phyloP scores from a whole-genome alignment of 2,888 invertebrate species.

The Pyrrhosoma nymphula region DNA sequence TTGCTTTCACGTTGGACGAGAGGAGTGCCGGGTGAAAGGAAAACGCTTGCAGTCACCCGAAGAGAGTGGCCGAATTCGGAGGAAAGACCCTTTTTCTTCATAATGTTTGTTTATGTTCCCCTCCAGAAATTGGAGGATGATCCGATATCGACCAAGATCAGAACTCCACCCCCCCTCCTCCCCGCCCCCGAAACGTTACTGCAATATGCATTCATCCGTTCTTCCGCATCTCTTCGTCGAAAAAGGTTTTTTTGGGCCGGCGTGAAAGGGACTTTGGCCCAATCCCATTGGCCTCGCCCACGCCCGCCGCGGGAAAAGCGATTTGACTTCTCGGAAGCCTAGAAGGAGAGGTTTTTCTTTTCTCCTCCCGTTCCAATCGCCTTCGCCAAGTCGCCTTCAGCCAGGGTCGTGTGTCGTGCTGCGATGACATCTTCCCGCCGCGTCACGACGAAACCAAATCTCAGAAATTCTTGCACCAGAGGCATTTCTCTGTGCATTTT shows the following conservation, averaged over 20 bases:
- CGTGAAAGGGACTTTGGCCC: not conserved
- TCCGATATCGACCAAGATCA: not conserved
- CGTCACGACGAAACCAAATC: not conserved
- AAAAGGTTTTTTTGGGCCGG: not conserved
- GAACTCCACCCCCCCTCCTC: too few species aligned
- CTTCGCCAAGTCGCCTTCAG: not conserved
- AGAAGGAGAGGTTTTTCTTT: not conserved
- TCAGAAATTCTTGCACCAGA: too few species aligned
- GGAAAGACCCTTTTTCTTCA: not conserved
- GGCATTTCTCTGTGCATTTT: too few species aligned
- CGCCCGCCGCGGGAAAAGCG: not conserved
- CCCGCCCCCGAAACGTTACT: not conserved
- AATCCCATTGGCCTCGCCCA: not conserved
- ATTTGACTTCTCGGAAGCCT: not conserved
- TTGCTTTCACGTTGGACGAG: not conserved
- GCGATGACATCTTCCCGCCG: not conserved
- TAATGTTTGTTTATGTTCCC: too few species aligned
- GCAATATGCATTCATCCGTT: conserved; percentile 21
- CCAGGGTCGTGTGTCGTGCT: not conserved
- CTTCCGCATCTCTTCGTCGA: not conserved
- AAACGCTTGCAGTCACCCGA: not conserved
- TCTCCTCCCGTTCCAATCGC: not conserved
- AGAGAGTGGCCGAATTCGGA: not conserved
- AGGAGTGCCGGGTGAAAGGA: not conserved
- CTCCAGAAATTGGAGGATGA: not conserved